phyloP scores from a whole-genome alignment of 30 jellyfish, hydroid and myxozoan genomes.

The Aurelia coerulea region DNA sequence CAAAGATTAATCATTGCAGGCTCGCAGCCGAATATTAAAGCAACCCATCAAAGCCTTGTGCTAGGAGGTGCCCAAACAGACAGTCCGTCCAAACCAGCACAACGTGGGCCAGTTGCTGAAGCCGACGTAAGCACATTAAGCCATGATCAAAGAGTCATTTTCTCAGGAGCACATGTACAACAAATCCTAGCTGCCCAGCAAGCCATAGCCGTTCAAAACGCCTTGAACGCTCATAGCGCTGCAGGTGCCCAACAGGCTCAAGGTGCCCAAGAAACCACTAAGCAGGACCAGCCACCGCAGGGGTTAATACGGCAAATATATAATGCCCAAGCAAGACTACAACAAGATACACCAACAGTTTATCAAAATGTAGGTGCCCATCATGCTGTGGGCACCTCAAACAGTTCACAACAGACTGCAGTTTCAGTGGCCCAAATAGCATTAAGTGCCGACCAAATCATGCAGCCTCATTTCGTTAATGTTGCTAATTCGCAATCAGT shows the following conservation, averaged over 20 bases:
- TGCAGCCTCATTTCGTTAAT: background rate
- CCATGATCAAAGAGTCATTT: too few species aligned
- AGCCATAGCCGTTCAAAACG: background rate
- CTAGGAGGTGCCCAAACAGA: too few species aligned
- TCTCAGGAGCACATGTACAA: background rate
- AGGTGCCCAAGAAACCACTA: slow-evolving; percentile 10
- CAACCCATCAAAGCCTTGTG: background rate
- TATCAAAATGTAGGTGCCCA: slow-evolving; percentile 5
- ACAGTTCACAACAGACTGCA: background rate
- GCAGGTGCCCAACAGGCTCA: slow-evolving; percentile 21
- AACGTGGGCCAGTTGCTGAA: too few species aligned
- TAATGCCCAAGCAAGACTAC: too few species aligned
- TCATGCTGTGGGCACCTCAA: background rate
- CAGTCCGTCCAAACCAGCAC: too few species aligned
- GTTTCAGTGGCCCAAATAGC: slow-evolving; percentile 13
- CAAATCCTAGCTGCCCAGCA: slow-evolving; percentile 25
- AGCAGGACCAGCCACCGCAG: background rate
- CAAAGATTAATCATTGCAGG: background rate
- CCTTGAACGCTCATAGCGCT: slow-evolving; percentile 5
- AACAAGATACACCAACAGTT: background rate
- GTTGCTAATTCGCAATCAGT: background rate
- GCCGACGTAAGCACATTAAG: too few species aligned
- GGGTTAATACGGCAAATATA: background rate
- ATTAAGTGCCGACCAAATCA: slow-evolving; percentile 1
- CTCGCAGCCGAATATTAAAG: background rate